Evolutionary conservation across 1,140 invertebrate genomes (phyloP).

Genomic region (Lordiphosa clarofinis): DNA sequence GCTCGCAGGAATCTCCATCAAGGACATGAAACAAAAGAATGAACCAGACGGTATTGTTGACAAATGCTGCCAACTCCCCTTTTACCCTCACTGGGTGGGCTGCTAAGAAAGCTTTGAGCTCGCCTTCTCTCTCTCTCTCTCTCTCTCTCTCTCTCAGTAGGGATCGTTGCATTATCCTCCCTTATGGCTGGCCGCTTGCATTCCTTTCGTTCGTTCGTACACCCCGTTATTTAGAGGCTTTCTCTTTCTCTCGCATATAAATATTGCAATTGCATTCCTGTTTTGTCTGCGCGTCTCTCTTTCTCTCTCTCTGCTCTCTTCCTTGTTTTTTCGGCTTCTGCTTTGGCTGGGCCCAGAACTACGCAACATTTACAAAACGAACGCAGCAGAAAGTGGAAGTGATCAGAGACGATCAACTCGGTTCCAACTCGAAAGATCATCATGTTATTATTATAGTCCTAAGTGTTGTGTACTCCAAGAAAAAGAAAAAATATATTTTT

Average conservation of each 20-base stretch:
- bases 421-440: conserved; percentile 8
- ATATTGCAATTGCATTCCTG: conserved; percentile 67
- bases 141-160: background rate
- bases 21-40: conserved; percentile 32
- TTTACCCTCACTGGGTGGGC: too few relatives aligned
- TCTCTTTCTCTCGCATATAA: conserved; percentile 5
- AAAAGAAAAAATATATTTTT: conserved; percentile 14
- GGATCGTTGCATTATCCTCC: conserved; percentile 29
- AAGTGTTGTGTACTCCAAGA: conserved; percentile 10
- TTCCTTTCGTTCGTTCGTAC: conserved; percentile 4
- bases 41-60: conserved; percentile 39
- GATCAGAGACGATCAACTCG: conserved; percentile 30
- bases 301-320: conserved; percentile 20
- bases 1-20: conserved; percentile 25
- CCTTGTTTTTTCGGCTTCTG: conserved; percentile 30
- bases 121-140: conserved; percentile 22
- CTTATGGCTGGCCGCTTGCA: conserved; percentile 27
- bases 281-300: conserved; percentile 30
- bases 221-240: conserved; percentile 15
- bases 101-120: conserved; percentile 12
- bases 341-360: conserved; percentile 44
- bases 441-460: conserved; percentile 32
- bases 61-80: too few relatives aligned
- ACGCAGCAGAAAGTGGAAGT: conserved; percentile 75
- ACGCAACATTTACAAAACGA: conserved; percentile 75